Evolutionary conservation across 2,888 invertebrate genomes (phyloP).

Genomic region (Dryocosmus kuriphilus): DNA sequence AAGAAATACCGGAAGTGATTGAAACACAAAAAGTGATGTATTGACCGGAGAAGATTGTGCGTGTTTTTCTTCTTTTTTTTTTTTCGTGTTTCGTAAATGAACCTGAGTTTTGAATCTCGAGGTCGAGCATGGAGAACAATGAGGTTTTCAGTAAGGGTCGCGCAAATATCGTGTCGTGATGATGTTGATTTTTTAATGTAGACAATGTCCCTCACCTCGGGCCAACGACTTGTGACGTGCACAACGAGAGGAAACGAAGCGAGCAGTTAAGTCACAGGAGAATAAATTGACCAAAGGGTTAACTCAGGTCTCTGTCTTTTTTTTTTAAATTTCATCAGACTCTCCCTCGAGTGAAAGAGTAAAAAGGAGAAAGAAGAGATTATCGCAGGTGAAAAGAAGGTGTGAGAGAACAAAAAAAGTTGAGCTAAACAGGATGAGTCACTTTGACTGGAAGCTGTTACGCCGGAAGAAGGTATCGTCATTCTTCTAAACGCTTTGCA

Average conservation of each 20-base stretch:
- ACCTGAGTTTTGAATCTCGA: conserved; percentile 50
- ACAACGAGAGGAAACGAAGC: conserved; percentile 53
- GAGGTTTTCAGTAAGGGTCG: conserved; percentile 57
- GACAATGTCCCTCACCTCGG: conserved; percentile 35
- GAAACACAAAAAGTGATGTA: conserved; percentile 14
- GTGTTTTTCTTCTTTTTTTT: neutral
- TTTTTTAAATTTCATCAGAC: neutral
- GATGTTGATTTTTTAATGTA: conserved; percentile 46
- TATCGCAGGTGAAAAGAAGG: conserved; percentile 42
- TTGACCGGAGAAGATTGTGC: neutral
- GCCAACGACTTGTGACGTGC: conserved; percentile 49
- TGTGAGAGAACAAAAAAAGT: conserved; percentile 54
- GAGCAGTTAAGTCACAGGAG: conserved; percentile 56
- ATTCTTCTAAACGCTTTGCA: conserved; percentile 27
- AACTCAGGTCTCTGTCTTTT: conserved; percentile 52
- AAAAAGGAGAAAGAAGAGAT: conserved; percentile 16
- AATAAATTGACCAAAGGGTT: conserved; percentile 62
- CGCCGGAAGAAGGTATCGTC: conserved; percentile 74
- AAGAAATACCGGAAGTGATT: conserved; percentile 9
- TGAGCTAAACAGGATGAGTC: conserved; percentile 72
- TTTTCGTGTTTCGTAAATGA: conserved; percentile 31
- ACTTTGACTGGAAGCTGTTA: conserved; percentile 76
- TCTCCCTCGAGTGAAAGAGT: conserved; percentile 36
- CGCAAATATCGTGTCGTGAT: conserved; percentile 59
- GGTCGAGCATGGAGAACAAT: conserved; percentile 59